Conservation (phyloP, 1,140 invertebrate species). For the Drosophila baimaii region DNA sequence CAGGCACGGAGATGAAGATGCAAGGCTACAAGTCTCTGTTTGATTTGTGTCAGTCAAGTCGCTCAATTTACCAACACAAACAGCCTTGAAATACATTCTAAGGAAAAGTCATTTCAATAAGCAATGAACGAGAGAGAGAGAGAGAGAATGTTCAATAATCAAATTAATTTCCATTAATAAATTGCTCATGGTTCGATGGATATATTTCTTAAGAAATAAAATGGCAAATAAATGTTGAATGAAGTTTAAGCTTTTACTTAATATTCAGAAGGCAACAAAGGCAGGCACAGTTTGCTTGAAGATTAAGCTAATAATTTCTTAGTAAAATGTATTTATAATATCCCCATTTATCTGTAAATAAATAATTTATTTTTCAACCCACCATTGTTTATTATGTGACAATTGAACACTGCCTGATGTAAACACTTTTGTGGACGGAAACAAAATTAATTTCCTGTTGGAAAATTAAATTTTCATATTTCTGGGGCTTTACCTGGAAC, state of each 20-base stretch:
- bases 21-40: slow-evolving; percentile 24
- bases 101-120: not conserved
- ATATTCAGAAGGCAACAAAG: too few relatives aligned
- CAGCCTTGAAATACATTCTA: not conserved
- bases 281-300: not conserved
- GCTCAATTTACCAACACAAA: slow-evolving; percentile 25
- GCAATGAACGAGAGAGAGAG: not conserved
- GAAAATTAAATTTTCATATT: slow-evolving; percentile 18
- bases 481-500: not conserved
- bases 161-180: slow-evolving; percentile 11
- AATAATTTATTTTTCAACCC: not conserved
- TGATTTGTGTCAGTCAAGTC: slow-evolving; percentile 32
- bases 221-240: not conserved
- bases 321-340: not conserved
- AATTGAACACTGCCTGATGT: not conserved
- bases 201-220: not conserved
- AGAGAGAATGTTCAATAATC: not conserved
- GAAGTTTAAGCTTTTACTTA: not conserved
- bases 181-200: slow-evolving; percentile 6
- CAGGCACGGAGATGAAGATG: not conserved
- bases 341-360: not conserved
- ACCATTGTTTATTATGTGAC: not conserved
- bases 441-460: slow-evolving; percentile 46
- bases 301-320: not conserved
- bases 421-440: not conserved